Evolutionary conservation across 1,140 invertebrate species (phyloP).

Genomic region (Drosophila teissieri): DNA sequence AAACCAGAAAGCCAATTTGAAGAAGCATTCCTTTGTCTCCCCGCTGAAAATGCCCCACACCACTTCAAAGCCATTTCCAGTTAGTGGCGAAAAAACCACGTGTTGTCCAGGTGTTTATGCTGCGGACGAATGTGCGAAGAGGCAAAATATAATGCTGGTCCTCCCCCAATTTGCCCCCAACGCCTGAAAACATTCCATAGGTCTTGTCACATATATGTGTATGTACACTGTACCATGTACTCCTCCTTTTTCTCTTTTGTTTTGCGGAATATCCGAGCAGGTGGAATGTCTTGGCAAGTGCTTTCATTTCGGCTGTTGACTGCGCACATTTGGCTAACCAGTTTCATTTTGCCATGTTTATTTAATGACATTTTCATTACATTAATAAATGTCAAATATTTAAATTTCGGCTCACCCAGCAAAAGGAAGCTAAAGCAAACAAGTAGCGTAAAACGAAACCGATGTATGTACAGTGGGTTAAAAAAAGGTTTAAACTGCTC

Average conservation of each 20-base stretch:
- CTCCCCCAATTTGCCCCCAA: not conserved
- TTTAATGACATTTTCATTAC: slow-evolving; percentile 78
- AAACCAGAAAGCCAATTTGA: slow-evolving; percentile 29
- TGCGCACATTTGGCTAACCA: slow-evolving; percentile 55
- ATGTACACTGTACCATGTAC: slow-evolving; percentile 7
- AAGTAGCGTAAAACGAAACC: slow-evolving; percentile 26
- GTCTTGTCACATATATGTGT: slow-evolving; percentile 34
- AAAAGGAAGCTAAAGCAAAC: slow-evolving; percentile 34
- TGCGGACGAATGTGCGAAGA: slow-evolving; percentile 48
- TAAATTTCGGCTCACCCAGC: slow-evolving; percentile 72
- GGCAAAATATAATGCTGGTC: slow-evolving; percentile 24
- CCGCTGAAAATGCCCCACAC: slow-evolving; percentile 8
- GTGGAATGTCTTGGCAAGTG: slow-evolving; percentile 38
- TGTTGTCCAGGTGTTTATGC: slow-evolving; percentile 79
- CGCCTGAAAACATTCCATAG: slow-evolving; percentile 32
- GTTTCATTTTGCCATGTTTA: slow-evolving; percentile 72
- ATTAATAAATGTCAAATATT: slow-evolving; percentile 81
- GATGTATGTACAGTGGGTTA: slow-evolving; percentile 40
- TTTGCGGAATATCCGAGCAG: slow-evolving; percentile 10
- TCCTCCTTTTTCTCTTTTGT: not conserved
- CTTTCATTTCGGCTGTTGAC: slow-evolving; percentile 39
- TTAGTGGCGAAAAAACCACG: slow-evolving; percentile 61
- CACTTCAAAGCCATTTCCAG: slow-evolving; percentile 70
- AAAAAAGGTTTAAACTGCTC: not conserved
- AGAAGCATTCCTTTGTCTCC: slow-evolving; percentile 36